These are phyloP conservation scores for Scartelaos histophorus DNA, from an alignment of 2,113 vertebrate genomes.

Conservation along the genomic window DNA sequence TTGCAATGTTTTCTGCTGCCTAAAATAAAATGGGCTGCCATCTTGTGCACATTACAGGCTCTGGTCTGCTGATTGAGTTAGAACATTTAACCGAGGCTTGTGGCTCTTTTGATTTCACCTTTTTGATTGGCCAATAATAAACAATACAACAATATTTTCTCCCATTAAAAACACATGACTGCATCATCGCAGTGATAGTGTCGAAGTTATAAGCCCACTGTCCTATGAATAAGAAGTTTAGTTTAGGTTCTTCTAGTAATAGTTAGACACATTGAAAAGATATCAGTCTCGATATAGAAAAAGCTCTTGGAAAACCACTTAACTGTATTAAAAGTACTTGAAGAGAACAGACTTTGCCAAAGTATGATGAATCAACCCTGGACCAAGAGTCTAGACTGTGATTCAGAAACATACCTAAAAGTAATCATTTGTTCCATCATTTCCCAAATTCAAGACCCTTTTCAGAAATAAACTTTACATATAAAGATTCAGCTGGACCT, in stretches of 20 bases:
- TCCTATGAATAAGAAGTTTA: conserved; percentile 7
- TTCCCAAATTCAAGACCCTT: no score
- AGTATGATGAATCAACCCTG: background rate
- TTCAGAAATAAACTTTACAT: background rate
- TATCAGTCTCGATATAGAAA: conserved; percentile 31
- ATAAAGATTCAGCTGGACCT: background rate
- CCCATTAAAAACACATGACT: conserved; percentile 5
- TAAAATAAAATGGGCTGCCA: conserved; percentile 37
- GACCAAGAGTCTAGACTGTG: background rate
- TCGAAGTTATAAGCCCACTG: conserved; percentile 45
- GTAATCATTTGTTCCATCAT: no score
- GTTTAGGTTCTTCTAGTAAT: no score
- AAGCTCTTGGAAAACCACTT: conserved; percentile 18
- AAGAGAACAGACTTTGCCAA: background rate
- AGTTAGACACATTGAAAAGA: conserved; percentile 33
- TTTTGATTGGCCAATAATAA: conserved; percentile 3
- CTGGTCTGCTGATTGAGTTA: conserved; percentile 1
- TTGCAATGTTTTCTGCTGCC: conserved; percentile 43
- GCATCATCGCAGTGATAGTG: conserved; percentile 23
- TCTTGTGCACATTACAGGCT: conserved; percentile 5
- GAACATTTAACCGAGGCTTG: background rate
- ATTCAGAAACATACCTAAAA: background rate
- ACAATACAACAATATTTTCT: background rate
- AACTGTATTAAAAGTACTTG: background rate
- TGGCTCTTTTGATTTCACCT: background rate